These are phyloP conservation scores for Leptonema lineaticorne DNA, from an alignment of 1,140 invertebrate species.

Conservation along the genomic window DNA sequence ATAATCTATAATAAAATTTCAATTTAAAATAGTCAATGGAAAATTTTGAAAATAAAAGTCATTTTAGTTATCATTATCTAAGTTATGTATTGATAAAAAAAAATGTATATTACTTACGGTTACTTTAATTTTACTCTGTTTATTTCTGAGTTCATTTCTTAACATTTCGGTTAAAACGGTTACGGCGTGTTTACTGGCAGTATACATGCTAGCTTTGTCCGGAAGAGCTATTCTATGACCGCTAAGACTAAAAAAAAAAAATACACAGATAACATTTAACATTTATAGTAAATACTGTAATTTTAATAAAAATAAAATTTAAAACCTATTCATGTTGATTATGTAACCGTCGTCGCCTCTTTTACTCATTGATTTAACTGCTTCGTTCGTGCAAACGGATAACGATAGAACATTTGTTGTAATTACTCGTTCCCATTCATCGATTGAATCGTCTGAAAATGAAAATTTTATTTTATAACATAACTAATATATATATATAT, in stretches of 20 bases:
- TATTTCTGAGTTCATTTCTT: constrained; percentile 61
- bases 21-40: too few species aligned
- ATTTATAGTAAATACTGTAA: too few species aligned
- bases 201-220: not conserved
- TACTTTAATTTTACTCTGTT: constrained; percentile 61
- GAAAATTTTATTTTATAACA: not conserved
- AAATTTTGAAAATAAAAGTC: too few species aligned
- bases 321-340: constrained; percentile 64
- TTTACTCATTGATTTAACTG: constrained; percentile 61
- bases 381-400: constrained; percentile 57
- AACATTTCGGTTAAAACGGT: constrained; percentile 62
- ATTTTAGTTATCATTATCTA: too few species aligned
- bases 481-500: too few species aligned
- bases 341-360: constrained; percentile 65
- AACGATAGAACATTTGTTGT: constrained; percentile 63
- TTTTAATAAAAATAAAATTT: too few species aligned
- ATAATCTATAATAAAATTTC: too few species aligned
- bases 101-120: too few species aligned
- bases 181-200: not conserved
- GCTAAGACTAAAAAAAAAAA: too few species aligned
- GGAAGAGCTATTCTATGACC: not conserved
- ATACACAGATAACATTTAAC: too few species aligned
- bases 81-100: too few species aligned
- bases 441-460: constrained; percentile 22
- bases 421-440: constrained; percentile 47